Evolutionary conservation across 2,797 vertebrate species (phyloP).

Genomic region (Gadopsis bispinosus): DNA sequence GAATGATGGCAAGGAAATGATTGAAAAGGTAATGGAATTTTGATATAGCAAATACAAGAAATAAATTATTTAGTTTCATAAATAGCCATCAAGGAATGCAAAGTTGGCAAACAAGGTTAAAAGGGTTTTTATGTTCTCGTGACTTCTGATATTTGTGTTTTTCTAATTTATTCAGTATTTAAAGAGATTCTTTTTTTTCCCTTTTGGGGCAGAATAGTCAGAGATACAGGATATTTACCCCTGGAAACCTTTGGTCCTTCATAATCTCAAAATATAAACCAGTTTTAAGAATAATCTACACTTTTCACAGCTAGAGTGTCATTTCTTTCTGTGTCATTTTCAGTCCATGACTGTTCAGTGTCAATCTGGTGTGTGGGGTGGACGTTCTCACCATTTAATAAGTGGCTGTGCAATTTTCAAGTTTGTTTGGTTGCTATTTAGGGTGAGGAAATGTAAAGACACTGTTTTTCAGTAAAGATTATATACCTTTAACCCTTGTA

Average conservation of each 20-base stretch:
- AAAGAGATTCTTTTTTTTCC: neutral
- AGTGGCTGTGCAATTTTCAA: neutral
- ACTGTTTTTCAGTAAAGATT: neutral
- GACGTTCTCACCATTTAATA: neutral
- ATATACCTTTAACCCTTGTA: neutral
- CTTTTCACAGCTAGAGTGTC: neutral
- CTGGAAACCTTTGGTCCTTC: neutral
- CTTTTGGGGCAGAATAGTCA: neutral
- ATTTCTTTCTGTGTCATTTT: neutral
- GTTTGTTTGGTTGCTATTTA: neutral
- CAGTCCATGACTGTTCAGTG: neutral
- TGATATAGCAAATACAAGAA: slow-evolving; percentile 5
- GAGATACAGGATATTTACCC: neutral
- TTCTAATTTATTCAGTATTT: neutral
- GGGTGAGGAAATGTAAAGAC: neutral
- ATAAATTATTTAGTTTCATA: neutral
- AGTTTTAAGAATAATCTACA: too few relatives aligned
- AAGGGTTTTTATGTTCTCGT: neutral
- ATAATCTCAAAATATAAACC: neutral
- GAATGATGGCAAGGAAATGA: neutral
- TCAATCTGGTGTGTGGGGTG: neutral
- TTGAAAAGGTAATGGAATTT: slow-evolving; percentile 26
- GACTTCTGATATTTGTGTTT: neutral
- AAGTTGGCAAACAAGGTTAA: slow-evolving; percentile 3
- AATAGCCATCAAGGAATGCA: neutral